Conservation (phyloP, 2,113 vertebrate genomes). For the Pterophyllum scalare region DNA sequence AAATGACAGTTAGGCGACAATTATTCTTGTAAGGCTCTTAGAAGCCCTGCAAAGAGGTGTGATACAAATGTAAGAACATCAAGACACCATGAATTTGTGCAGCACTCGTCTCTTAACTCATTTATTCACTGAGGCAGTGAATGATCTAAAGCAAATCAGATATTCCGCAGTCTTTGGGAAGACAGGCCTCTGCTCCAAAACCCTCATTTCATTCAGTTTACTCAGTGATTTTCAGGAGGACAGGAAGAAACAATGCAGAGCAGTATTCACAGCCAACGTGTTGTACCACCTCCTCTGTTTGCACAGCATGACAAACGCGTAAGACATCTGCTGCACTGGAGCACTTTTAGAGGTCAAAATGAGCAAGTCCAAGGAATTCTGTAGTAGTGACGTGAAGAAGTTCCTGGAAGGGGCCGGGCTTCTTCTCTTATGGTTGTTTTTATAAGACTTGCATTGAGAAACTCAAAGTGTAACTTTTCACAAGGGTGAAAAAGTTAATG, state of each 20-base stretch:
- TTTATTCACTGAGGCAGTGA: background rate
- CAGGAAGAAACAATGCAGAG: background rate
- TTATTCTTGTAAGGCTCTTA: background rate
- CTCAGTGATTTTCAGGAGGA: background rate
- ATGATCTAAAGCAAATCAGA: background rate
- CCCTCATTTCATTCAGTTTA: background rate
- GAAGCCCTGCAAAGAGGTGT: background rate
- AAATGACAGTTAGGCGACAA: background rate
- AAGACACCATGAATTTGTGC: background rate
- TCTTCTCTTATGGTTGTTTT: background rate
- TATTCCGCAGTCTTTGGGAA: background rate
- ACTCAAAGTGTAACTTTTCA: background rate
- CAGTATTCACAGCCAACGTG: background rate
- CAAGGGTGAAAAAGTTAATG: background rate
- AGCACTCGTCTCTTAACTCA: background rate
- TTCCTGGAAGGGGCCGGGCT: slow-evolving; percentile 16
- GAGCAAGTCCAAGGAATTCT: background rate
- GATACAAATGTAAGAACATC: background rate
- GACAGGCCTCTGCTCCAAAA: background rate
- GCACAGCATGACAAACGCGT: slow-evolving; percentile 5
- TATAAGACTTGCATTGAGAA: background rate
- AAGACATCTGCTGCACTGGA: slow-evolving; percentile 1
- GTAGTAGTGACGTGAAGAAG: background rate
- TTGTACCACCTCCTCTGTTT: background rate
- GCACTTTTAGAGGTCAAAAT: slow-evolving; percentile 8